Evolutionary conservation across 1,140 invertebrate genomes (phyloP), one percentile per base, ranked within the genome.

Genomic region (Dreissena rostriformis): DNA sequence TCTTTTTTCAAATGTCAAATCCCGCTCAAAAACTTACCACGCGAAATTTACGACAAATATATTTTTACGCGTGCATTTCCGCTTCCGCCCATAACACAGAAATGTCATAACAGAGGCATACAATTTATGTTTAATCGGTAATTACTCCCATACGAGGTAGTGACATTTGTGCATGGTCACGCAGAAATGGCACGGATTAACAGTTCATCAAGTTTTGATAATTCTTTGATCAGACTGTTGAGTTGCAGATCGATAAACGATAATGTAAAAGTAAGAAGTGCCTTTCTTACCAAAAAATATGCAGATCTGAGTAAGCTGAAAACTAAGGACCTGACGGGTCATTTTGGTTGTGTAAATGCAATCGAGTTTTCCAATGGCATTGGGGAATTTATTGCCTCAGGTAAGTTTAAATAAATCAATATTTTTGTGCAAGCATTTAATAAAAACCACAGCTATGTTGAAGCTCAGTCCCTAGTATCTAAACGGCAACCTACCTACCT

Each of bases 281-380:
- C 5, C 0, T 28, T 82, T 74, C 22, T 94, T 73, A 88, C 89
- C 74, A 79, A 88, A 19, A 82, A 91, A 67, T 84, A 93, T 70
- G 65, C 88, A 19, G 53, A 70, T 14, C 86, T 91, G 28, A 89
- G 89, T 61, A 97, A 96, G 93, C 94, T 98, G 22, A 98, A 96
- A 92, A 95, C 96, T 74, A 96, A 96, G 87, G 97, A 98, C 95
- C 94, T 99, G 22, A 94, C 96, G 78, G 96, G 96, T 51, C 98
- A 99, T 94, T 98, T 96, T 95, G 98, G 98, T 87, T 99, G 98
- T 95, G 97, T 99, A 29, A 99, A 99, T 95, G 98, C 98, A 29
- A 97, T 99, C 87, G 98, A 99, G 93, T 99, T 99, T 95, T 98
- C 97, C 7, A 95, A 95, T 73, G 96, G 97, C 93, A 88, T 88